phyloP scores from a whole-genome alignment of 2,113 vertebrate genomes.

The Accipiter virgatus region DNA sequence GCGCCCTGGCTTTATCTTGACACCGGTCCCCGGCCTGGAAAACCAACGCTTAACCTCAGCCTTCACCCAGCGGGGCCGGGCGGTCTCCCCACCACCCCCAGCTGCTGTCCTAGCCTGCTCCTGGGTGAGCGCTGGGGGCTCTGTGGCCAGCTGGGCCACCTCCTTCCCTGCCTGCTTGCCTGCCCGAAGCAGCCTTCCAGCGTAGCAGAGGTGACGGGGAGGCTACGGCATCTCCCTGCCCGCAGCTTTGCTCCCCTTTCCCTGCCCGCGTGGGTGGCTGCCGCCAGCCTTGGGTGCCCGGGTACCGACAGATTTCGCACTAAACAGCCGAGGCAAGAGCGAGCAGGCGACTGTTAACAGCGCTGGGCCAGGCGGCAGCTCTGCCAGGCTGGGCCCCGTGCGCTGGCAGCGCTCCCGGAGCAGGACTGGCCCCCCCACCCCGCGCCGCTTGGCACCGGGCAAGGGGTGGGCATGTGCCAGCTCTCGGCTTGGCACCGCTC shows the following conservation, averaged over 20 bases:
- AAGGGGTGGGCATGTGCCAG: background rate
- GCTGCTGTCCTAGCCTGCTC: background rate
- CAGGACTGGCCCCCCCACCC: background rate
- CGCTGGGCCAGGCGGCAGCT: background rate
- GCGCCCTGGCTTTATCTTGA: background rate
- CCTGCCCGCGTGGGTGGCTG: background rate
- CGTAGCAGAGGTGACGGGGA: background rate
- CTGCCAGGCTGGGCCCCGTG: background rate
- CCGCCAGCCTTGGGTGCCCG: background rate
- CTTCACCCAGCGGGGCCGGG: rapidly evolving
- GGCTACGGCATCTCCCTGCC: background rate
- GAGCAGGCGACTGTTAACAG: background rate
- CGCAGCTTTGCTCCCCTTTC: background rate
- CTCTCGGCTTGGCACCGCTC: background rate
- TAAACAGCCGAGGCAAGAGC: background rate
- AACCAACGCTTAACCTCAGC: background rate
- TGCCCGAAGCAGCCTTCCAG: background rate
- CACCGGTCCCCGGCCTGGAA: background rate
- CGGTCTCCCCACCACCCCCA: background rate
- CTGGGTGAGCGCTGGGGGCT: background rate
- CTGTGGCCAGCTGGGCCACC: background rate
- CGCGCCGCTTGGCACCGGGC: background rate
- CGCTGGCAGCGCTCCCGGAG: background rate
- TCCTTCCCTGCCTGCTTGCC: background rate
- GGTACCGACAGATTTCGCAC: background rate